Conservation (phyloP, 2,888 invertebrate genomes). For the Synergus umbraculus region DNA sequence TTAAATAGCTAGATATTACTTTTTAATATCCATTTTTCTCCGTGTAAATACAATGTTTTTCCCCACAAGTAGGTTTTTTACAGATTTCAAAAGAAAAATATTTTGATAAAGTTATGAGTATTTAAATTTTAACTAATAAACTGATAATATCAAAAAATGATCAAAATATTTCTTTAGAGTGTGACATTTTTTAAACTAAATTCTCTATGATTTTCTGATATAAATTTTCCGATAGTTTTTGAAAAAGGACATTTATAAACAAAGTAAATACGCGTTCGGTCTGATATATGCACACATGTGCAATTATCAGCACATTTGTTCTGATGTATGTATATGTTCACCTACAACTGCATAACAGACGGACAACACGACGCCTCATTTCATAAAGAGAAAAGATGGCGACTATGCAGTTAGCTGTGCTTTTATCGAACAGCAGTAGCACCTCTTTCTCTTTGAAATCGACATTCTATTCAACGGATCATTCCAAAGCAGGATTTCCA, state of each 20-base stretch:
- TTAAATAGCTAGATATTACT: too few relatives aligned
- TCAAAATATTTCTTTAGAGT: too few relatives aligned
- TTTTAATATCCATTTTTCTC: too few relatives aligned
- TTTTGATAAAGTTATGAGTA: too few relatives aligned
- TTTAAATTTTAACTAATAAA: too few relatives aligned
- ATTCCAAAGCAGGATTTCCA: background rate
- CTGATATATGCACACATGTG: background rate
- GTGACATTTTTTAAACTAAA: too few relatives aligned
- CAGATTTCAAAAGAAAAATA: too few relatives aligned
- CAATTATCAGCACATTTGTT: background rate
- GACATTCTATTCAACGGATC: background rate
- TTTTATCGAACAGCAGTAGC: constrained; percentile 49
- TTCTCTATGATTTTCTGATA: too few relatives aligned
- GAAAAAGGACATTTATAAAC: background rate
- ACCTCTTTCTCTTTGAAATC: background rate
- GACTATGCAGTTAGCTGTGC: constrained; percentile 39
- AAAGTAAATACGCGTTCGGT: too few relatives aligned
- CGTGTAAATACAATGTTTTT: too few relatives aligned
- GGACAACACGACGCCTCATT: constrained; percentile 45
- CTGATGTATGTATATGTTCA: background rate
- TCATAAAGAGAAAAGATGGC: constrained; percentile 53
- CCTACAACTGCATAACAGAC: background rate
- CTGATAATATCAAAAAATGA: too few relatives aligned
- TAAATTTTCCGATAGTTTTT: background rate
- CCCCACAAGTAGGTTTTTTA: too few relatives aligned